Evolutionary conservation across 92 coral and sea anemone species (phyloP).

Genomic region (Phymanthus crucifer): DNA sequence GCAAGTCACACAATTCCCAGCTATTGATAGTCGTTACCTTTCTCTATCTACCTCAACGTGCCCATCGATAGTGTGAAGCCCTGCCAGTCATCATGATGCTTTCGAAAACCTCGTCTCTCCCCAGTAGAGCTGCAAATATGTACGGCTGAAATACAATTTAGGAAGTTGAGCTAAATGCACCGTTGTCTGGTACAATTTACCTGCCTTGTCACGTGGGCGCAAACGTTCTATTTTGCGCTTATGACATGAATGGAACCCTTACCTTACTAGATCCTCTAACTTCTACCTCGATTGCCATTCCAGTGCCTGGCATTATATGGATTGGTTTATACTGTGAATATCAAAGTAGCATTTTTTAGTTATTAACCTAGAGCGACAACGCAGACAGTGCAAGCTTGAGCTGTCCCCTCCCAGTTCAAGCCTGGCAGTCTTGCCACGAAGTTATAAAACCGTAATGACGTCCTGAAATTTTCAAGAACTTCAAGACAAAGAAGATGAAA

Average conservation of each 20-base stretch:
- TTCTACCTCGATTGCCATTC: conserved; percentile 87
- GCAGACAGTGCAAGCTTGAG: no score
- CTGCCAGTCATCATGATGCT: conserved; percentile 65
- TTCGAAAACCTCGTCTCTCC: conserved; percentile 87
- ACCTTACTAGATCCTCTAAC: conserved; percentile 75
- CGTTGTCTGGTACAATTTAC: no score
- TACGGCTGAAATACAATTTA: conserved; percentile 62
- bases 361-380: no score
- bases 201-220: no score
- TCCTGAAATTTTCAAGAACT: no score
- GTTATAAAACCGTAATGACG: no score
- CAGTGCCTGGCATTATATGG: conserved; percentile 82
- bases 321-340: conserved; percentile 82
- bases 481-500: no score
- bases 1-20: not conserved
- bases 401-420: no score
- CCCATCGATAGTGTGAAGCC: conserved; percentile 76
- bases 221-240: no score
- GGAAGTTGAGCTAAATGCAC: not conserved
- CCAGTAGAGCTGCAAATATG: conserved; percentile 83
- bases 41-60: conserved; percentile 12
- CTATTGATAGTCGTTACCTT: not conserved
- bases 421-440: no score
- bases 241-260: not conserved
- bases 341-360: not conserved